Conservation (phyloP, 2,797 vertebrate genomes). For the Esox lucius region DNA sequence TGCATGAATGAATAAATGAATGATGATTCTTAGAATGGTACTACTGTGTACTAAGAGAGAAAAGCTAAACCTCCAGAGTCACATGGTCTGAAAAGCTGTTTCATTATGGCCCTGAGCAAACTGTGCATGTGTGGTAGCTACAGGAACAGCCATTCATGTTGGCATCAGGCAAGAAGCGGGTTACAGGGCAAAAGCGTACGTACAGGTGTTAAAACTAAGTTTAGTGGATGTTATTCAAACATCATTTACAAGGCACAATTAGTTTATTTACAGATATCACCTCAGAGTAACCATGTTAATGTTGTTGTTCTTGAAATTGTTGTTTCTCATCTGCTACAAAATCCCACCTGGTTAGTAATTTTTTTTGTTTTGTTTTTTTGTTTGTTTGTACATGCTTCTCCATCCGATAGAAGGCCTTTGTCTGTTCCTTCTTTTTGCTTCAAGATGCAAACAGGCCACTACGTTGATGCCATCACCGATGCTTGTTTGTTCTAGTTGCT, state of each 20-base stretch:
- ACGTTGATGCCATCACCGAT: slow-evolving; percentile 71
- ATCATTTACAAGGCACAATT: slow-evolving; percentile 89
- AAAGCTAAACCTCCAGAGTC: slow-evolving; percentile 61
- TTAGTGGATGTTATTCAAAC: slow-evolving; percentile 81
- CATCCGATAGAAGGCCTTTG: slow-evolving; percentile 61
- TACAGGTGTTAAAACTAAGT: slow-evolving; percentile 81
- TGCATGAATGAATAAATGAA: slow-evolving; percentile 11
- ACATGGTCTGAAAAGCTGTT: slow-evolving; percentile 61
- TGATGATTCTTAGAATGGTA: slow-evolving; percentile 51
- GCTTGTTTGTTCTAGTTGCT: slow-evolving; percentile 74
- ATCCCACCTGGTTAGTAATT: slow-evolving; percentile 87
- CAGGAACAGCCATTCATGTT: slow-evolving; percentile 66
- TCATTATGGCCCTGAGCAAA: slow-evolving; percentile 69
- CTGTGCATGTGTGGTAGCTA: slow-evolving; percentile 23
- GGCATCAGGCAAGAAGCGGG: slow-evolving; percentile 83
- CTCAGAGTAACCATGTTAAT: slow-evolving; percentile 79
- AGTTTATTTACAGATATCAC: slow-evolving; percentile 87
- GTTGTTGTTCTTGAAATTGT: slow-evolving; percentile 30
- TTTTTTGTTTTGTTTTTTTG: slow-evolving; percentile 48
- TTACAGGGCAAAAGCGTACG: slow-evolving; percentile 82
- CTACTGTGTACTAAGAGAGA: slow-evolving; percentile 51
- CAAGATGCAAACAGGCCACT: slow-evolving; percentile 82
- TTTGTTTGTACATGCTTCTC: slow-evolving; percentile 76
- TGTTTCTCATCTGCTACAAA: slow-evolving; percentile 63
- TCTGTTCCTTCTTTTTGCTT: slow-evolving; percentile 65